Evolutionary conservation across 2,888 invertebrate genomes (phyloP).

Genomic region (Hirtodrosophila confusa): DNA sequence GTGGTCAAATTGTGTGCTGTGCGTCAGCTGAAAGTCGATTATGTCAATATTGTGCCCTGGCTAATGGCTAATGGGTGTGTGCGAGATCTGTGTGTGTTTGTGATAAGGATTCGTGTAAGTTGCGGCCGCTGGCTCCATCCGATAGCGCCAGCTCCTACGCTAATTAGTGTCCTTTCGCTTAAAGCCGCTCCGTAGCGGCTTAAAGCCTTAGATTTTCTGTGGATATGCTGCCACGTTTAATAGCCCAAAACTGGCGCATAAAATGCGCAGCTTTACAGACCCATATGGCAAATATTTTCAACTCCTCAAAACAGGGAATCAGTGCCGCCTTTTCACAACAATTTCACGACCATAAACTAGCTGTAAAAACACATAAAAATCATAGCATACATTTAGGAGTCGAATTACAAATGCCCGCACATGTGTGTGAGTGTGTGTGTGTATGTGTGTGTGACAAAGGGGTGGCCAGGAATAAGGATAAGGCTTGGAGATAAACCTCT

Average conservation of each 20-base stretch:
- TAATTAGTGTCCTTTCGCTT: slow-evolving; percentile 55
- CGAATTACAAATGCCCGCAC: slow-evolving; percentile 55
- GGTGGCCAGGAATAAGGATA: slow-evolving; percentile 24
- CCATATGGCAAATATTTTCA: slow-evolving; percentile 40
- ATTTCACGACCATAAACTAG: slow-evolving; percentile 48
- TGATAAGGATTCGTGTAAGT: slow-evolving; percentile 66
- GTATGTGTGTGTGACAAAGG: slow-evolving; percentile 20
- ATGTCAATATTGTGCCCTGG: slow-evolving; percentile 73
- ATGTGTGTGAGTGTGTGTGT: neutral
- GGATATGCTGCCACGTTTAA: slow-evolving; percentile 10
- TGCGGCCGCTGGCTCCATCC: slow-evolving; percentile 41
- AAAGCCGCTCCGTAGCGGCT: slow-evolving; percentile 12
- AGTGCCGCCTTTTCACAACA: slow-evolving; percentile 16
- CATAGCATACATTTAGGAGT: slow-evolving; percentile 69
- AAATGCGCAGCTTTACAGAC: neutral
- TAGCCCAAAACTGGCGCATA: neutral
- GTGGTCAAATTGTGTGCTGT: slow-evolving; percentile 74
- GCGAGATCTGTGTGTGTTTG: slow-evolving; percentile 45
- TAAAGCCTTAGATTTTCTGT: neutral
- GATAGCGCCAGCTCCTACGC: slow-evolving; percentile 51
- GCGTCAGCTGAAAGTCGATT: slow-evolving; percentile 78
- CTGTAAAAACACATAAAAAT: slow-evolving; percentile 65
- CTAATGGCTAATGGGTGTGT: slow-evolving; percentile 64
- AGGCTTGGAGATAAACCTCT: slow-evolving; percentile 8
- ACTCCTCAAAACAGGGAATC: slow-evolving; percentile 21